phyloP scores from a whole-genome alignment of 2,113 vertebrate species.

The Brachyistius frenatus region DNA sequence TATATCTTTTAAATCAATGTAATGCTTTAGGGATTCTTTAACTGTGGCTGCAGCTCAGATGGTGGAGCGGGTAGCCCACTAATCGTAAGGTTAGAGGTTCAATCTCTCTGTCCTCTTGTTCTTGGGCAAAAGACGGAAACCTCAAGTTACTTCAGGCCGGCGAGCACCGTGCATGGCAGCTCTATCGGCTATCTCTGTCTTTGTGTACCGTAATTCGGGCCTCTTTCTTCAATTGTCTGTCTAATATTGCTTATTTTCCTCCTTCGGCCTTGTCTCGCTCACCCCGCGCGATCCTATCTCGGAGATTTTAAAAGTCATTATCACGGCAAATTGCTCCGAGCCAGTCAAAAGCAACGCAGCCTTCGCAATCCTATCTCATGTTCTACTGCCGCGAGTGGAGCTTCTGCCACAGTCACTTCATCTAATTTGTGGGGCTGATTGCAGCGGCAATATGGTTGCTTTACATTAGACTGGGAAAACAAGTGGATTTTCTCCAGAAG shows the following conservation, averaged over 20 bases:
- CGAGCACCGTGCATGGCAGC: no score
- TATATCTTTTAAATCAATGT: no score
- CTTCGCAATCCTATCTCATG: no score
- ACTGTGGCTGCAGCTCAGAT: no score
- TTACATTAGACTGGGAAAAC: constrained; percentile 4
- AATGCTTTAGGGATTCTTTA: no score
- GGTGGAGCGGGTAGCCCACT: no score
- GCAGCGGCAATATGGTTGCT: background rate
- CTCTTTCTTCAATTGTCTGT: background rate
- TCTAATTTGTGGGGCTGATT: constrained; percentile 19
- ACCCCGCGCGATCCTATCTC: constrained; percentile 7
- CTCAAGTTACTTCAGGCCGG: no score
- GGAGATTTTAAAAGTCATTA: constrained; percentile 50
- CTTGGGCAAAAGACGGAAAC: no score
- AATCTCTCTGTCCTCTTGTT: no score
- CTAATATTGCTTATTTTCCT: background rate
- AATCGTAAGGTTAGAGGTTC: no score
- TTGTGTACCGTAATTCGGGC: background rate
- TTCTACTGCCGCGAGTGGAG: background rate
- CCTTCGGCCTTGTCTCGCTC: background rate
- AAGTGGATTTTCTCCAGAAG: background rate
- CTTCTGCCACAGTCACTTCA: constrained; percentile 10
- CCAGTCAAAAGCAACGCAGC: constrained; percentile 1
- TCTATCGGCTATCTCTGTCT: no score
- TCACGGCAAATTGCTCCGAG: constrained; percentile 49